Evolutionary conservation across 2,888 invertebrate genomes (phyloP).

Genomic region (Cataglyphis rosenhaueri): DNA sequence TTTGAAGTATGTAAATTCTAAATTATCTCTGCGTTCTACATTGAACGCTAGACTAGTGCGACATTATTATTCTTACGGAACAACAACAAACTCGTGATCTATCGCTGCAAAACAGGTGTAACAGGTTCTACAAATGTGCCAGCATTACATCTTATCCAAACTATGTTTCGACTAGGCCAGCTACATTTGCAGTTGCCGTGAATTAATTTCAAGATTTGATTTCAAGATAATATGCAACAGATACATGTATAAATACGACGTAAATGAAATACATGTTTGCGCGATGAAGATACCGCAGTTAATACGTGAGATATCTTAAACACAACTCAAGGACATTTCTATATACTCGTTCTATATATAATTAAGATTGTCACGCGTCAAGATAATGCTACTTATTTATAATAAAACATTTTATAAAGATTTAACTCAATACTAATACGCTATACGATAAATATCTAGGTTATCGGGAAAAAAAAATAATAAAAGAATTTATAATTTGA

Average conservation of each 20-base stretch:
- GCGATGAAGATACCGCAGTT: constrained; percentile 20
- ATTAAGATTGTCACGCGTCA: neutral
- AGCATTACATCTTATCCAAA: constrained; percentile 30
- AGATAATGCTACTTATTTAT: neutral
- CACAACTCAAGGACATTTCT: neutral
- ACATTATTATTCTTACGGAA: constrained; percentile 35
- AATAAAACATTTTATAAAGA: neutral
- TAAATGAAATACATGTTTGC: constrained; percentile 40
- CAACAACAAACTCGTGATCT: constrained; percentile 40
- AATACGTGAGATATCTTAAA: constrained; percentile 22
- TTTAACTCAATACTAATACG: neutral
- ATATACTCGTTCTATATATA: neutral
- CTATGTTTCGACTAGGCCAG: constrained; percentile 42
- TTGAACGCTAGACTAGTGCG: neutral
- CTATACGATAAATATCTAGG: neutral
- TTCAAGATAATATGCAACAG: constrained; percentile 43
- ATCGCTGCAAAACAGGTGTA: constrained; percentile 38
- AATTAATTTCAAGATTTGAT: constrained; percentile 16
- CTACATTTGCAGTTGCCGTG: constrained; percentile 33
- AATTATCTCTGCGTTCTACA: neutral
- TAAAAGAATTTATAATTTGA: neutral
- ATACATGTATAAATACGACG: constrained; percentile 35
- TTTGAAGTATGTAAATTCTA: constrained; percentile 9
- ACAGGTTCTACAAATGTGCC: constrained; percentile 38
- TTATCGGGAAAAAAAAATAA: neutral